Conservation (phyloP, 2,797 vertebrate genomes). For the Lagorchestes hirsutus region DNA sequence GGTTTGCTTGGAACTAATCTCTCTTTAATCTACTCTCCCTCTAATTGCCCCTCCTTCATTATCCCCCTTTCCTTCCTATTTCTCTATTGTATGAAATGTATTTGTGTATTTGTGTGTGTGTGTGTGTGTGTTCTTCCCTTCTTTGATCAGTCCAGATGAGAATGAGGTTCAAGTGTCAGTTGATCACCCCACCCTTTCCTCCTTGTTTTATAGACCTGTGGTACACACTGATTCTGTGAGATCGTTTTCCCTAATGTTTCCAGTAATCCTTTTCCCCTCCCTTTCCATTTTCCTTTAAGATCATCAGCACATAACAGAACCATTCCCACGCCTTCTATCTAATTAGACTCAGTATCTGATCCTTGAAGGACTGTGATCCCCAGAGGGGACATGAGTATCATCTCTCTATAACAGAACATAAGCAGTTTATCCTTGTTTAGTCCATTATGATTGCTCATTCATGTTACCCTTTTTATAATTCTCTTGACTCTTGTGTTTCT, state of each 20-base stretch:
- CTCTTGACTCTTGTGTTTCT: neutral
- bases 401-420: neutral
- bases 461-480: neutral
- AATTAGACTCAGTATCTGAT: neutral
- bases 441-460: neutral
- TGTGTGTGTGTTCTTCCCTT: neutral
- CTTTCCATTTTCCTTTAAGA: neutral
- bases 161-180: neutral
- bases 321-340: neutral
- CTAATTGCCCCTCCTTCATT: neutral
- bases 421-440: neutral
- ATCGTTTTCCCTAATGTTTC: neutral
- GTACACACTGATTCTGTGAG: neutral
- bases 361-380: neutral
- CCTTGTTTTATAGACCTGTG: neutral
- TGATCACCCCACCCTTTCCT: neutral
- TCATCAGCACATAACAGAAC: neutral
- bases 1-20: neutral
- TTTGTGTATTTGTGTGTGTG: neutral
- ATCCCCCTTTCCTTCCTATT: neutral
- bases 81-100: neutral
- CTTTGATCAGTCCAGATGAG: neutral
- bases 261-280: neutral
- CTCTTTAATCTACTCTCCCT: neutral
- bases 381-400: neutral